These are phyloP conservation scores for Oryzias melastigma DNA, from an alignment of 2,113 vertebrate genomes.

Conservation along the genomic window DNA sequence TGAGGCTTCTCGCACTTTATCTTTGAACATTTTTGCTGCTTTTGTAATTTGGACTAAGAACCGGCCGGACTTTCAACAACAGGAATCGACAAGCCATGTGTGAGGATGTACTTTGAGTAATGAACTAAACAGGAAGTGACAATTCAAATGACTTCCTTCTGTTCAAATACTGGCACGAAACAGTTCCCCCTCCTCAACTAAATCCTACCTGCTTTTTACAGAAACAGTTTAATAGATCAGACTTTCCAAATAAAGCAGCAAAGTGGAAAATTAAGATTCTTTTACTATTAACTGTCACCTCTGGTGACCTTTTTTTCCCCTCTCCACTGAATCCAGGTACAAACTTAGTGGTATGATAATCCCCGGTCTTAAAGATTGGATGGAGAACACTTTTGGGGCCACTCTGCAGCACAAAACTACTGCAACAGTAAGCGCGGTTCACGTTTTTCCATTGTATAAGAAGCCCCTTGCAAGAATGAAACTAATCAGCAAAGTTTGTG, in stretches of 20 bases:
- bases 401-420: constrained; percentile 89
- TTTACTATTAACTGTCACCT: constrained; percentile 11
- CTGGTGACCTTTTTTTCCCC: not conserved
- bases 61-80: constrained; percentile 15
- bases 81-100: constrained; percentile 5
- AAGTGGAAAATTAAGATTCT: constrained; percentile 21
- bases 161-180: constrained; percentile 25
- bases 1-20: constrained; percentile 13
- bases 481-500: constrained; percentile 12
- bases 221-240: constrained; percentile 6
- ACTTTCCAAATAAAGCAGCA: constrained; percentile 33
- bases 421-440: constrained; percentile 84
- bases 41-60: constrained; percentile 12
- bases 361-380: constrained; percentile 92
- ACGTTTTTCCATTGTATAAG: constrained; percentile 14
- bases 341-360: constrained; percentile 90
- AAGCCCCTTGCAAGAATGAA: not conserved
- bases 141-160: constrained; percentile 35
- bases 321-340: constrained; percentile 78
- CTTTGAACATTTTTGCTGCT: constrained; percentile 2
- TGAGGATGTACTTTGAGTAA: constrained; percentile 38
- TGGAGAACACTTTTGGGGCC: constrained; percentile 89
- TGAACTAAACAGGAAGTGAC: constrained; percentile 47
- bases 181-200: not conserved
- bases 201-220: constrained; percentile 22